Evolutionary conservation across 2,113 vertebrate genomes (phyloP).

Genomic region (Ancistrus triradiatus): DNA sequence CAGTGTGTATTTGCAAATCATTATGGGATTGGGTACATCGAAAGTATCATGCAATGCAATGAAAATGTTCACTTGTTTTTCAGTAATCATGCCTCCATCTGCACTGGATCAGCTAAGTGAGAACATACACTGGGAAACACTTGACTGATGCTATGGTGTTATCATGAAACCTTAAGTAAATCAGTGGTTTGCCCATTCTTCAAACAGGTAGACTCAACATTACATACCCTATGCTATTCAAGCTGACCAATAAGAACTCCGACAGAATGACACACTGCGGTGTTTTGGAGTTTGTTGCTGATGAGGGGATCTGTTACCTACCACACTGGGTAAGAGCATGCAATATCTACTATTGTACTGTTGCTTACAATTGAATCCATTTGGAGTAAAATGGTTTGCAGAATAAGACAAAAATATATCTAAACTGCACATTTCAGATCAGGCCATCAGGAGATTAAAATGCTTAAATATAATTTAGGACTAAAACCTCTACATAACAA

Average conservation of each 20-base stretch:
- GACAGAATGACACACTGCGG: slow-evolving; percentile 97
- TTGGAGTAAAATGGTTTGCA: too few species aligned
- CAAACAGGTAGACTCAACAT: slow-evolving; percentile 90
- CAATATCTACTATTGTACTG: too few species aligned
- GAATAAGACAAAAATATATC: too few species aligned
- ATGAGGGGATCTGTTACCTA: slow-evolving; percentile 96
- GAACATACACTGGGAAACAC: slow-evolving; percentile 49
- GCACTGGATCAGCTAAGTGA: slow-evolving; percentile 98
- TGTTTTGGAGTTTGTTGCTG: slow-evolving; percentile 95
- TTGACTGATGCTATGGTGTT: background rate
- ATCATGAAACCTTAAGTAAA: too few species aligned
- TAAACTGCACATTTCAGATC: too few species aligned
- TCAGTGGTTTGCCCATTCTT: background rate
- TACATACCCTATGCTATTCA: slow-evolving; percentile 98
- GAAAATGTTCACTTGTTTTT: slow-evolving; percentile 2
- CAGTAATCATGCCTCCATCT: slow-evolving; percentile 98
- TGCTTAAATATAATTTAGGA: too few species aligned
- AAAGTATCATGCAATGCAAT: too few species aligned
- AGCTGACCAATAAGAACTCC: slow-evolving; percentile 95
- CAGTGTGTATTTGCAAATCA: too few species aligned
- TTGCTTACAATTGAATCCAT: too few species aligned
- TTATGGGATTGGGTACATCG: too few species aligned
- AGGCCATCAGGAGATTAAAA: too few species aligned
- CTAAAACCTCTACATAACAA: too few species aligned
- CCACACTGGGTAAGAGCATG: slow-evolving; percentile 89